phyloP scores from a whole-genome alignment of 2,888 invertebrate species.

The Achlya flavicornis region DNA sequence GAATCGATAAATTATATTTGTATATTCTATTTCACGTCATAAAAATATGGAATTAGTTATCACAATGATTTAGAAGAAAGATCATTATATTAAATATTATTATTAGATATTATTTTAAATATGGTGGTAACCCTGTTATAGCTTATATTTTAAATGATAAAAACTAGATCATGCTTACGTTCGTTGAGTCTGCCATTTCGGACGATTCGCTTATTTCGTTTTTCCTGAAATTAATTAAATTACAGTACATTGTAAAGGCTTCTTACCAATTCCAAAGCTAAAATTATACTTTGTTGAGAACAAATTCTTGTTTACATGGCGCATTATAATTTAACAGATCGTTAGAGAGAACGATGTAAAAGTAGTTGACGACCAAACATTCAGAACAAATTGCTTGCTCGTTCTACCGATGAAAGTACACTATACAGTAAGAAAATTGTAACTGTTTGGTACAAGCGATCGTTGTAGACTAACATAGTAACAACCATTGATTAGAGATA shows the following conservation, averaged over 20 bases:
- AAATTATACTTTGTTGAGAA: not conserved
- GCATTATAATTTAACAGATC: conserved; percentile 51
- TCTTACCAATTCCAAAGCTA: not conserved
- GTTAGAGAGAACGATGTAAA: conserved; percentile 61
- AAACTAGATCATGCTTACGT: conserved; percentile 49
- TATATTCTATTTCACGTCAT: not conserved
- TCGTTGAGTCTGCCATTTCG: conserved; percentile 48
- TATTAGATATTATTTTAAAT: not conserved
- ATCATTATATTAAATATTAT: too few relatives aligned
- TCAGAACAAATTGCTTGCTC: conserved; percentile 67
- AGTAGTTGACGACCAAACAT: conserved; percentile 57
- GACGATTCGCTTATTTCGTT: conserved; percentile 51
- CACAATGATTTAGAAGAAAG: too few relatives aligned
- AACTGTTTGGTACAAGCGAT: conserved; percentile 44
- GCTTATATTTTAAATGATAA: conserved; percentile 9
- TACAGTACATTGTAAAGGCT: conserved; percentile 12
- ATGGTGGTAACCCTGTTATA: conserved; percentile 8
- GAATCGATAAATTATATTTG: not conserved
- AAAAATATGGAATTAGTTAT: not conserved
- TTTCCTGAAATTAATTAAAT: conserved; percentile 56
- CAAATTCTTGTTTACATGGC: conserved; percentile 7
- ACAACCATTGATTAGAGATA: conserved; percentile 17
- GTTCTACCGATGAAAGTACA: conserved; percentile 65
- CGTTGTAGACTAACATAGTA: conserved; percentile 40
- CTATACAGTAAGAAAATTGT: conserved; percentile 57